phyloP scores from a whole-genome alignment of 1,140 invertebrate genomes.

The Leptopilina clavipes region DNA sequence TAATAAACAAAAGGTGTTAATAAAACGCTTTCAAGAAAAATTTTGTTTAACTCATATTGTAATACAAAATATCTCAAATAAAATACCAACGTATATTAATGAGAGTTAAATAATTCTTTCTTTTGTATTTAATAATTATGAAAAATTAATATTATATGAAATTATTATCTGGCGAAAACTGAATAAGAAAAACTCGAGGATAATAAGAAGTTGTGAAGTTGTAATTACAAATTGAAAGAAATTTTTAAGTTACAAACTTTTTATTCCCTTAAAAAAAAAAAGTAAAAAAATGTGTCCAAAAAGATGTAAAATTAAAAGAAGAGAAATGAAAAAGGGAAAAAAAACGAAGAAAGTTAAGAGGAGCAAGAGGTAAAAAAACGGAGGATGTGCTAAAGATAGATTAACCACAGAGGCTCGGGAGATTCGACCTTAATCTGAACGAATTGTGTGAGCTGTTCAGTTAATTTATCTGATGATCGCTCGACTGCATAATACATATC shows the following conservation, averaged over 20 bases:
- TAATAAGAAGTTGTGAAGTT: neutral
- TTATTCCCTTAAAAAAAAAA: neutral
- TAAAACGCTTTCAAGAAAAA: too few species aligned
- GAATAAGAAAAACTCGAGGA: too few species aligned
- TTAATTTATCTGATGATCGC: constrained; percentile 28
- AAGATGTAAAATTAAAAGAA: constrained; percentile 20
- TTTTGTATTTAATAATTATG: too few species aligned
- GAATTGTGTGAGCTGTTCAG: constrained; percentile 27
- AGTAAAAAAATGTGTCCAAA: neutral
- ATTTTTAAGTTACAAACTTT: neutral
- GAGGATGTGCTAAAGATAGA: constrained; percentile 32
- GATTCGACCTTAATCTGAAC: constrained; percentile 33
- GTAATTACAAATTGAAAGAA: neutral
- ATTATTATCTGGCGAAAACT: too few species aligned
- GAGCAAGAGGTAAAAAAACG: constrained; percentile 13
- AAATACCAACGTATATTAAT: too few species aligned
- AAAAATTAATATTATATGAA: too few species aligned
- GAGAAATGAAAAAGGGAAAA: constrained; percentile 3
- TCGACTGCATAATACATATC: constrained; percentile 2
- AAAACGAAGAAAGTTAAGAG: constrained; percentile 4
- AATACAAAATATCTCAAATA: too few species aligned
- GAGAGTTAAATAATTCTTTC: too few species aligned
- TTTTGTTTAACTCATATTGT: too few species aligned
- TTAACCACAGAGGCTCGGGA: constrained; percentile 21
- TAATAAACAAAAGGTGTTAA: too few species aligned